A percentile compares a stretch with the other conserved stretches of the same genome.
These are phyloP conservation scores for Eupelmus urozonus DNA, from an alignment of 2,888 invertebrate genomes.

Conservation along the genomic window DNA sequence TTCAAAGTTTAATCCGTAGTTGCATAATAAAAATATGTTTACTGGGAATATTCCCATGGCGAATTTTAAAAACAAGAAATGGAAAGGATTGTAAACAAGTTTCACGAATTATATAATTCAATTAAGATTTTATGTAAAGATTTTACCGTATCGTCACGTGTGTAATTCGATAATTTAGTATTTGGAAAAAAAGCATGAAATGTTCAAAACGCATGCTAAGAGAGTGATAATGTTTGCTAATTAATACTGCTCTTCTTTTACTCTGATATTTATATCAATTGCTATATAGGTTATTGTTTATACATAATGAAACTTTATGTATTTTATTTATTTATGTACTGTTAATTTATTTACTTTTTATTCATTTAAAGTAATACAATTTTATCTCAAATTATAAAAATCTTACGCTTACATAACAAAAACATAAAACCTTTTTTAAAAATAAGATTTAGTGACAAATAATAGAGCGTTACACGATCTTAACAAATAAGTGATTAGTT, in stretches of 20 bases:
- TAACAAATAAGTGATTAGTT: conserved; percentile 23
- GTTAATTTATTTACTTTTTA: background rate
- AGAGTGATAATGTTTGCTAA: too few species aligned
- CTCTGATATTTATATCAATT: background rate
- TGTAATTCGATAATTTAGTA: too few species aligned
- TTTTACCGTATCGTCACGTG: background rate
- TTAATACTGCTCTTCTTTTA: too few species aligned
- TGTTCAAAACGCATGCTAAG: too few species aligned
- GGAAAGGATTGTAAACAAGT: background rate
- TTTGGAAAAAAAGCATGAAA: too few species aligned
- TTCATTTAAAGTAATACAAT: background rate
- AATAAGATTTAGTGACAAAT: background rate
- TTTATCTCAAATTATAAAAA: too few species aligned
- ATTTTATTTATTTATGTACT: background rate
- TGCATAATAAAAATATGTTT: conserved; percentile 1
- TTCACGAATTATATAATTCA: background rate
- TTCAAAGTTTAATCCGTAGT: background rate
- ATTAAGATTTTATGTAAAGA: background rate
- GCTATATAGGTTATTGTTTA: too few species aligned
- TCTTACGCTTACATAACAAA: background rate
- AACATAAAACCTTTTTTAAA: background rate
- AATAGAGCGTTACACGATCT: conserved; percentile 15
- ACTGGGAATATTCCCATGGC: background rate
- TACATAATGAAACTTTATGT: too few species aligned
- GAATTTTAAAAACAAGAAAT: background rate